These are phyloP conservation scores for Heliconius hermathena DNA, from an alignment of 1,140 invertebrate species.

Conservation along the genomic window DNA sequence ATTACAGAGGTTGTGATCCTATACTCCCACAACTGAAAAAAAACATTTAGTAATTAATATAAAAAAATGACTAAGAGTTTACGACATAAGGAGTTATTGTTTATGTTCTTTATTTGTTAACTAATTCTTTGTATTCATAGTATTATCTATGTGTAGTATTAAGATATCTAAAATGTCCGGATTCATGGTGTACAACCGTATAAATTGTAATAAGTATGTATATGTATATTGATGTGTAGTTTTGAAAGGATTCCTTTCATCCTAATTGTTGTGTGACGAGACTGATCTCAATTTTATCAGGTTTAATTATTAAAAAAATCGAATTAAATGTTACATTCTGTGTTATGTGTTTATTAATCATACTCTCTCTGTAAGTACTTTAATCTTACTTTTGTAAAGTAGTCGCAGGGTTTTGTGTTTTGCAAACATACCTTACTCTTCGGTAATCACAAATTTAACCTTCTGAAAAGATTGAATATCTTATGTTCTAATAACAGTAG, in stretches of 20 bases:
- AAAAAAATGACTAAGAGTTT: neutral
- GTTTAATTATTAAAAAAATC: neutral
- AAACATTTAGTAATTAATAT: neutral
- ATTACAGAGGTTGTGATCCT: neutral
- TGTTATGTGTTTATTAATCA: neutral
- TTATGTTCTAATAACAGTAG: too few relatives aligned
- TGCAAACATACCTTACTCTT: too few relatives aligned
- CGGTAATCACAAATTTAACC: too few relatives aligned
- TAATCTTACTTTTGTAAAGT: too few relatives aligned
- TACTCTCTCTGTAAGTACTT: too few relatives aligned
- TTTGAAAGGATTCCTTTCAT: neutral
- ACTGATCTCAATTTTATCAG: neutral
- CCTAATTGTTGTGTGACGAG: neutral
- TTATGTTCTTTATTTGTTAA: neutral
- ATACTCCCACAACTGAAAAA: neutral
- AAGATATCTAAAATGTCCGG: neutral
- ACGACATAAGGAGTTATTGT: neutral
- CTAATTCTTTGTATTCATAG: neutral
- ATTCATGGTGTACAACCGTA: neutral
- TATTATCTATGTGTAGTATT: neutral
- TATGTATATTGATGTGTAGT: neutral
- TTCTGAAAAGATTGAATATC: too few relatives aligned
- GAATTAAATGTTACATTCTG: conserved; percentile 5
- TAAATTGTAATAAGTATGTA: neutral
- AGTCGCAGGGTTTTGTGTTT: too few relatives aligned